A percentile compares a stretch with the other conserved stretches of the same genome.
Evolutionary conservation across 1,140 invertebrate species (phyloP).

Genomic region (Drosophila leontia): DNA sequence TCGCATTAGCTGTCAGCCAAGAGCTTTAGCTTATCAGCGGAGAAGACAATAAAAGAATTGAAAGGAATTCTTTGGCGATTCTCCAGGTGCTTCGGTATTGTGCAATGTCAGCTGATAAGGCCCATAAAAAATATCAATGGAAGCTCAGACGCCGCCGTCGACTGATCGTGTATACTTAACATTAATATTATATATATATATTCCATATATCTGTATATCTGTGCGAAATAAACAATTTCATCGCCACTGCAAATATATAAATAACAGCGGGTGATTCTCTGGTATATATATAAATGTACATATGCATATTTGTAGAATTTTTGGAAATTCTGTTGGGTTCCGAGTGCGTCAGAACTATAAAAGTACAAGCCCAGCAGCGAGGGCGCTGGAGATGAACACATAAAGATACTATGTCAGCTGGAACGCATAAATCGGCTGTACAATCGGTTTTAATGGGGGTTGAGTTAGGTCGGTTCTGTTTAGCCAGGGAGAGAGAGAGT

Average conservation of each 20-base stretch:
- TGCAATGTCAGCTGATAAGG: constrained; percentile 34
- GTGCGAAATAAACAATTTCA: constrained; percentile 13
- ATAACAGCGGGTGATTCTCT: constrained; percentile 22
- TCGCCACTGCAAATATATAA: constrained; percentile 40
- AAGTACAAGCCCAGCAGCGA: constrained; percentile 9
- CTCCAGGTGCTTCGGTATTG: constrained; percentile 10
- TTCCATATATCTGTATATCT: constrained; percentile 19
- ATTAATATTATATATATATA: neutral
- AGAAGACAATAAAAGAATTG: constrained; percentile 20
- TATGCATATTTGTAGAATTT: constrained; percentile 1
- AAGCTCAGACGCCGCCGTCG: constrained; percentile 5
- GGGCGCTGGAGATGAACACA: constrained; percentile 3
- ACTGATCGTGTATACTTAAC: constrained; percentile 20
- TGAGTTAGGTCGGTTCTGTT: constrained; percentile 25
- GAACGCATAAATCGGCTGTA: constrained; percentile 26
- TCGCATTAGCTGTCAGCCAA: constrained; percentile 19
- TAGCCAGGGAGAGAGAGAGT: neutral
- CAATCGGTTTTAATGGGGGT: constrained; percentile 16
- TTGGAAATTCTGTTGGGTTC: constrained; percentile 50
- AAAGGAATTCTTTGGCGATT: constrained; percentile 8
- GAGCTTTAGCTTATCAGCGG: constrained; percentile 32
- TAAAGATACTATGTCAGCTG: constrained; percentile 19
- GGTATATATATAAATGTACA: neutral
- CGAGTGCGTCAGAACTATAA: constrained; percentile 37
- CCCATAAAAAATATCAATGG: constrained; percentile 49